phyloP scores from a whole-genome alignment of 1,140 invertebrate species.

The Orchesella cincta region DNA sequence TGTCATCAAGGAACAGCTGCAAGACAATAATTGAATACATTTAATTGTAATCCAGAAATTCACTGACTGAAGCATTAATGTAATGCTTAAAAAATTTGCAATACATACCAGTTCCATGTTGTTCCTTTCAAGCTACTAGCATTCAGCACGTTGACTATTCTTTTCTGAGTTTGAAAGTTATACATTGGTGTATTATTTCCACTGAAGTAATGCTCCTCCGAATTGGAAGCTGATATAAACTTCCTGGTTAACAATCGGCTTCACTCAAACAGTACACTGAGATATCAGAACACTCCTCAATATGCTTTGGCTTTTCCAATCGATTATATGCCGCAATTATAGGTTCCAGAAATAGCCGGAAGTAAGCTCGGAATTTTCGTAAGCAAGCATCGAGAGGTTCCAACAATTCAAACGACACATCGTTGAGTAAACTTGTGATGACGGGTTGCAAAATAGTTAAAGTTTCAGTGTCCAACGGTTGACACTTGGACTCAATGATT shows the following conservation, averaged over 20 bases:
- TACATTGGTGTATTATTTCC: neutral
- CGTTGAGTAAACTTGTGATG: neutral
- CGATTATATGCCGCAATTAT: neutral
- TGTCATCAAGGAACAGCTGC: neutral
- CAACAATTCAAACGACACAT: neutral
- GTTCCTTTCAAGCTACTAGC: neutral
- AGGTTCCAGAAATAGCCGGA: neutral
- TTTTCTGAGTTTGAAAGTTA: conserved; percentile 8
- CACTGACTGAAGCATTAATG: too few relatives aligned
- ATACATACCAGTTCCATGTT: neutral
- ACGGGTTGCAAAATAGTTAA: neutral
- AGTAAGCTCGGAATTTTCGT: neutral
- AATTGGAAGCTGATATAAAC: neutral
- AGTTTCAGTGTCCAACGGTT: neutral
- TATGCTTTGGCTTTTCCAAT: neutral
- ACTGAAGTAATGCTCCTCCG: neutral
- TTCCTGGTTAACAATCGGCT: neutral
- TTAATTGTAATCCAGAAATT: neutral
- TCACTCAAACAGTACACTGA: conserved; percentile 17
- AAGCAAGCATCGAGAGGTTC: neutral
- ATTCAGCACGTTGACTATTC: conserved; percentile 3
- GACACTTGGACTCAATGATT: neutral
- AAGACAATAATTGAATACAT: neutral
- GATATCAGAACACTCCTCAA: neutral
- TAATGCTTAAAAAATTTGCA: neutral